A percentile compares a stretch with the other conserved stretches of the same genome.
Conservation (phyloP, 2,113 vertebrate species). For the Girardinichthys multiradiatus region DNA sequence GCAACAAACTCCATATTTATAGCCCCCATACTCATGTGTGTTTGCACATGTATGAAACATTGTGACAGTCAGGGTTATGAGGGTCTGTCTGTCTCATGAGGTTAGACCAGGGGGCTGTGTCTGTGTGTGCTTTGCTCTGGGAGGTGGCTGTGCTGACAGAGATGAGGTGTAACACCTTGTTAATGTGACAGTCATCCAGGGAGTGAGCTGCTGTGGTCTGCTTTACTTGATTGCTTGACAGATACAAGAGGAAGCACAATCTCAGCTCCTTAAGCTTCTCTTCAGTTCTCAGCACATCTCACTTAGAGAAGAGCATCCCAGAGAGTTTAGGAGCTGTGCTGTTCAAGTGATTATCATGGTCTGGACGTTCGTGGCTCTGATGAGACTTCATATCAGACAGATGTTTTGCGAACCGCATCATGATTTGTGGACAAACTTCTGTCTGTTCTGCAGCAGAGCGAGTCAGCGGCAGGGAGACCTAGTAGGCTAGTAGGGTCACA, state of each 20-base stretch:
- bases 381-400: slow-evolving; percentile 22
- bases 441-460: neutral
- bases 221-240: slow-evolving; percentile 56
- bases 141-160: slow-evolving; percentile 25
- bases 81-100: slow-evolving; percentile 12
- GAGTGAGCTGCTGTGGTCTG: slow-evolving; percentile 49
- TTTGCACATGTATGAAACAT: neutral
- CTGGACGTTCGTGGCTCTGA: slow-evolving; percentile 3
- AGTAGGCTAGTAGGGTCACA: neutral
- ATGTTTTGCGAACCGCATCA: no score
- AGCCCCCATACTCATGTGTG: neutral
- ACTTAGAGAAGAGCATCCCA: slow-evolving; percentile 25
- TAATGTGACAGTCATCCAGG: slow-evolving; percentile 66
- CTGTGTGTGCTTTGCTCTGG: slow-evolving; percentile 5
- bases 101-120: slow-evolving; percentile 11
- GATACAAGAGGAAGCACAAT: slow-evolving; percentile 44
- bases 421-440: slow-evolving; percentile 8
- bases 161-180: slow-evolving; percentile 62
- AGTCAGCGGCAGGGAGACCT: neutral
- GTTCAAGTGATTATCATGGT: neutral
- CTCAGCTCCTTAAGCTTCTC: slow-evolving; percentile 44
- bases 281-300: slow-evolving; percentile 33
- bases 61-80: neutral
- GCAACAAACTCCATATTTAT: neutral
- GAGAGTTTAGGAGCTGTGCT: slow-evolving; percentile 17